These are phyloP conservation scores for Drosophila miranda DNA, from an alignment of 1,140 invertebrate species.

Conservation along the genomic window DNA sequence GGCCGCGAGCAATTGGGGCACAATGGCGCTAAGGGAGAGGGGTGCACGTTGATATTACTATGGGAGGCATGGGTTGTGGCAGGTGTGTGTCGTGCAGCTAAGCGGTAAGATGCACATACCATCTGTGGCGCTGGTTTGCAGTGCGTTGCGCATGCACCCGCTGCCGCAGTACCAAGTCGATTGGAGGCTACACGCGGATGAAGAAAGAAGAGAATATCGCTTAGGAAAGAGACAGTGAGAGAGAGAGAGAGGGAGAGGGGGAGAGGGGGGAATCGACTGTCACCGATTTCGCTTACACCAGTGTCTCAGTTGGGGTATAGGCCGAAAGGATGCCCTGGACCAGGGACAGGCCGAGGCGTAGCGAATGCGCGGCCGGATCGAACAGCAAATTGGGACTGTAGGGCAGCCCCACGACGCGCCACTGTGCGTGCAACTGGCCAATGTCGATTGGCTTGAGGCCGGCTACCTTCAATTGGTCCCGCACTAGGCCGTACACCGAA, in stretches of 20 bases:
- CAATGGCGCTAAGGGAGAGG: conserved; percentile 50
- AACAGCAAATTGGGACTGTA: conserved; percentile 52
- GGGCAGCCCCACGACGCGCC: conserved; percentile 66
- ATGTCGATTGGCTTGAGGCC: conserved; percentile 61
- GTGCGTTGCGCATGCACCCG: conserved; percentile 71
- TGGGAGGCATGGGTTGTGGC: not conserved
- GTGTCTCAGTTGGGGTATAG: conserved; percentile 50
- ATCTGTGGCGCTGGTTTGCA: conserved; percentile 64
- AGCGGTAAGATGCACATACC: conserved; percentile 38
- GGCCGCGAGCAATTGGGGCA: conserved; percentile 64
- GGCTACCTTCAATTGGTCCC: conserved; percentile 37
- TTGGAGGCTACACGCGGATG: conserved; percentile 54
- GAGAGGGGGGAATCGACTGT: not conserved
- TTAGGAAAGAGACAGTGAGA: not conserved
- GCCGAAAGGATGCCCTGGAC: conserved; percentile 69
- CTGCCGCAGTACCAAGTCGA: conserved; percentile 75
- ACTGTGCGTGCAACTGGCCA: conserved; percentile 63
- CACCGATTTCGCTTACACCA: conserved; percentile 53
- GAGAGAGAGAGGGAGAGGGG: not conserved
- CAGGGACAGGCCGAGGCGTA: conserved; percentile 47
- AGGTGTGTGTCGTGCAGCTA: not conserved
- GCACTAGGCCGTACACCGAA: conserved; percentile 54
- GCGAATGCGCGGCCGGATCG: conserved; percentile 34
- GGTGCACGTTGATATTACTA: not conserved
- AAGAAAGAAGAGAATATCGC: not conserved